phyloP scores from a whole-genome alignment of 1,140 invertebrate genomes.

The Trinorchestia longiramus region DNA sequence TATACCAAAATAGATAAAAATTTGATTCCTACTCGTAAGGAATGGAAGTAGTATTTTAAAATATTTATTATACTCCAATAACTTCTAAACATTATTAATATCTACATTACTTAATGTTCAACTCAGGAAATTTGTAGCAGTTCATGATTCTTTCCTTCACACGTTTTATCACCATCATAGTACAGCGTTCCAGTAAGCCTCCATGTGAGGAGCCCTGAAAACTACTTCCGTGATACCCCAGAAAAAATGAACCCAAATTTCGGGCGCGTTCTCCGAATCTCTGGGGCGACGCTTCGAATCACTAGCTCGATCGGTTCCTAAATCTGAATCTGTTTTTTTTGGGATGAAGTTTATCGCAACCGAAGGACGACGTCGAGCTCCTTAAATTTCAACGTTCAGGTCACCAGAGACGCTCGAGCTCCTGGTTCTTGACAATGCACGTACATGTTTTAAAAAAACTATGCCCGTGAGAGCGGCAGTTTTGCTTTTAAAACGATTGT shows the following conservation, averaged over 20 bases:
- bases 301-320: background rate
- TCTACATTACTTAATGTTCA: background rate
- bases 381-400: background rate
- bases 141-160: background rate
- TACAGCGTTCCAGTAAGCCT: background rate
- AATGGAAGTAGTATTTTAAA: too few relatives aligned
- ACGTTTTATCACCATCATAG: background rate
- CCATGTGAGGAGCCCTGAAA: background rate
- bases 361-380: background rate
- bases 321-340: constrained; percentile 25
- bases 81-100: too few relatives aligned
- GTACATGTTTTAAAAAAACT: background rate
- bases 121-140: background rate
- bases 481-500: background rate
- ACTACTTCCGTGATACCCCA: background rate
- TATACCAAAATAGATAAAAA: too few relatives aligned
- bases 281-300: constrained; percentile 3
- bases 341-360: constrained; percentile 40
- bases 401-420: constrained; percentile 22
- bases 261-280: background rate
- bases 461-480: background rate
- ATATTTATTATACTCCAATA: too few relatives aligned
- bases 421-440: background rate
- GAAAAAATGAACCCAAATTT: background rate
- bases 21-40: too few relatives aligned